A percentile compares a stretch with the other conserved stretches of the same genome.
Conservation (phyloP, 2,113 vertebrate species). For the Mus spicilegus region DNA sequence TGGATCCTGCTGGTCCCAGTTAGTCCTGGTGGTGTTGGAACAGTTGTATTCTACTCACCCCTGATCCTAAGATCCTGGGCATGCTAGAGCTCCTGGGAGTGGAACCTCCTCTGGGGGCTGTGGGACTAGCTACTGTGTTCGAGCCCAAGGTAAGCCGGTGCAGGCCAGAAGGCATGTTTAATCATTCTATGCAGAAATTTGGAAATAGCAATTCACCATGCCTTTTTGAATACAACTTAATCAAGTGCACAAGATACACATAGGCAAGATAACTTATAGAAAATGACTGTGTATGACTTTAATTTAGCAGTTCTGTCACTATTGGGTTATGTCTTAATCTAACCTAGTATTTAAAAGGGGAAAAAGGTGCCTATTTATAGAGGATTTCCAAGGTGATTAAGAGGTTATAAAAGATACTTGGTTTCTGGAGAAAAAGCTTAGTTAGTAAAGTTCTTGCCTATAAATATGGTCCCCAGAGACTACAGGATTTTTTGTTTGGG, state of each 20-base stretch:
- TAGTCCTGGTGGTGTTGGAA: too few species aligned
- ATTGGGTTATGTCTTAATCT: not conserved
- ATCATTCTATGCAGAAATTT: not conserved
- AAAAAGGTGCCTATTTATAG: not conserved
- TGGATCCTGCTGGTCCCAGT: too few species aligned
- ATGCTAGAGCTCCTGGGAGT: too few species aligned
- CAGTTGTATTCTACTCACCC: too few species aligned
- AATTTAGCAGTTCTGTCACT: not conserved
- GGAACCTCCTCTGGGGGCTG: too few species aligned
- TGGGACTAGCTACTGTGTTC: too few species aligned
- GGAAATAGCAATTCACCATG: not conserved
- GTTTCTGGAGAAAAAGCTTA: not conserved
- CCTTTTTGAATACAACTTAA: constrained; percentile 31
- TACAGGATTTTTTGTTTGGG: not conserved
- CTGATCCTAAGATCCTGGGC: too few species aligned
- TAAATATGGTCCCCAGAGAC: not conserved
- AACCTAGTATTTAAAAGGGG: not conserved
- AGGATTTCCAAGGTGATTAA: constrained; percentile 43
- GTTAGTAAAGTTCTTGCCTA: not conserved
- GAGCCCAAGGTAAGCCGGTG: too few species aligned
- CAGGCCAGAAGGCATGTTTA: not conserved
- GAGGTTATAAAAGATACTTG: not conserved
- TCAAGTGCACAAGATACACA: not conserved
- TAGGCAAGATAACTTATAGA: not conserved
- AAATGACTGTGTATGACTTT: not conserved